A percentile compares a stretch with the other conserved stretches of the same genome.
Conservation (phyloP, 2,797 vertebrate species). For the Catharus ustulatus region DNA sequence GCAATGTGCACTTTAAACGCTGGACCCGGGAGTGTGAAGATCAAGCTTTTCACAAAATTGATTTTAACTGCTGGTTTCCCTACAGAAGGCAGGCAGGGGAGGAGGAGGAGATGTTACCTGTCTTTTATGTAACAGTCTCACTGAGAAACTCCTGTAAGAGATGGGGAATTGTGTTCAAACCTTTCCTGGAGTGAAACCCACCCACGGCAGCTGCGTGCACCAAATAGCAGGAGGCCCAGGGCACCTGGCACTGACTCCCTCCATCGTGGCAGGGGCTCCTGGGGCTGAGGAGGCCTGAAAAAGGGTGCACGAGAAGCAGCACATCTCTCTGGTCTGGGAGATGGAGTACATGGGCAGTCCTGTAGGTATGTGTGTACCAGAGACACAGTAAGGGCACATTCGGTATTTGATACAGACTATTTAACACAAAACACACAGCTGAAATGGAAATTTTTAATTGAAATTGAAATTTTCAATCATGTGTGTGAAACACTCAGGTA, state of each 20-base stretch:
- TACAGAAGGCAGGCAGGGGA: neutral
- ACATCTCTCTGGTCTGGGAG: neutral
- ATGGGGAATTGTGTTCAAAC: neutral
- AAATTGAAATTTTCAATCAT: too few relatives aligned
- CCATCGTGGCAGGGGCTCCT: fast-evolving
- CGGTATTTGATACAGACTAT: neutral
- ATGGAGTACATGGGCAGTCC: neutral
- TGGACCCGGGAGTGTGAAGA: neutral
- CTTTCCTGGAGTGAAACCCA: neutral
- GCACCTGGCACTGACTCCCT: neutral
- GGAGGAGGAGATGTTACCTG: conserved; percentile 1
- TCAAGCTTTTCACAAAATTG: neutral
- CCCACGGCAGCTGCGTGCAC: neutral
- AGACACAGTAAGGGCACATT: fast-evolving
- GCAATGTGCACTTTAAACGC: neutral
- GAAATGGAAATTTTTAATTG: too few relatives aligned
- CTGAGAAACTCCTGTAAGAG: neutral
- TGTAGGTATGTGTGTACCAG: neutral
- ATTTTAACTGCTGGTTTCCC: neutral
- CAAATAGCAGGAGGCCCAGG: neutral
- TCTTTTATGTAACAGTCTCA: neutral
- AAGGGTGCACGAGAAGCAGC: neutral
- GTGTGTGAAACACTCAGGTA: neutral
- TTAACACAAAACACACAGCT: neutral
- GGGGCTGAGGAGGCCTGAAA: neutral